These are phyloP conservation scores for Seira ritae DNA, from an alignment of 2,888 invertebrate genomes.

Conservation along the genomic window DNA sequence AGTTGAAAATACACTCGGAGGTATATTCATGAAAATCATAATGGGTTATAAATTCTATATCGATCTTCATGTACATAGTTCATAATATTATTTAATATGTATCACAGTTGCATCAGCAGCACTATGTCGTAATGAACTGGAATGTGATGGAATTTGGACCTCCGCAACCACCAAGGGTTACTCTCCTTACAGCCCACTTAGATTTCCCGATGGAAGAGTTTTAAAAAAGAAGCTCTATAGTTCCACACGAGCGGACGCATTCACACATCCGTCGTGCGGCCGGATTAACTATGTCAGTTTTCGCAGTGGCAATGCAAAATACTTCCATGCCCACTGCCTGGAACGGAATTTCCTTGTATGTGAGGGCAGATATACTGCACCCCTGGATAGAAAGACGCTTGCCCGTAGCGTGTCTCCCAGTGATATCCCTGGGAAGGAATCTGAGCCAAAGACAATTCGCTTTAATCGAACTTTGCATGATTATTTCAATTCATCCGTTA, in stretches of 20 bases:
- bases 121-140: constrained; percentile 9
- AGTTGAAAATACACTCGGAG: background rate
- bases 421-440: too few relatives aligned
- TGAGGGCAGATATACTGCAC: background rate
- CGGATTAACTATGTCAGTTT: constrained; percentile 16
- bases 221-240: constrained; percentile 18
- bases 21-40: background rate
- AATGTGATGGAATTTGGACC: constrained; percentile 38
- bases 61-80: too few relatives aligned
- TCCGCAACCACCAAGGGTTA: background rate
- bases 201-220: constrained; percentile 27
- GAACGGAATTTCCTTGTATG: constrained; percentile 35
- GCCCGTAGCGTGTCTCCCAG: too few relatives aligned
- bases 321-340: constrained; percentile 25
- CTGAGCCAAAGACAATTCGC: too few relatives aligned
- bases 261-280: constrained; percentile 32
- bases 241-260: constrained; percentile 23
- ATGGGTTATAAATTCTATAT: too few relatives aligned
- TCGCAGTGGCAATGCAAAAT: background rate
- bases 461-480: too few relatives aligned
- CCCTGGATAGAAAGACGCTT: too few relatives aligned
- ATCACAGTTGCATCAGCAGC: too few relatives aligned
- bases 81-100: too few relatives aligned
- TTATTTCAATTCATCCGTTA: too few relatives aligned
- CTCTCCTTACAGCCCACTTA: constrained; percentile 23